These are phyloP conservation scores for Nyctereutes procyonoides DNA, from an alignment of 2,113 vertebrate genomes.

Conservation along the genomic window DNA sequence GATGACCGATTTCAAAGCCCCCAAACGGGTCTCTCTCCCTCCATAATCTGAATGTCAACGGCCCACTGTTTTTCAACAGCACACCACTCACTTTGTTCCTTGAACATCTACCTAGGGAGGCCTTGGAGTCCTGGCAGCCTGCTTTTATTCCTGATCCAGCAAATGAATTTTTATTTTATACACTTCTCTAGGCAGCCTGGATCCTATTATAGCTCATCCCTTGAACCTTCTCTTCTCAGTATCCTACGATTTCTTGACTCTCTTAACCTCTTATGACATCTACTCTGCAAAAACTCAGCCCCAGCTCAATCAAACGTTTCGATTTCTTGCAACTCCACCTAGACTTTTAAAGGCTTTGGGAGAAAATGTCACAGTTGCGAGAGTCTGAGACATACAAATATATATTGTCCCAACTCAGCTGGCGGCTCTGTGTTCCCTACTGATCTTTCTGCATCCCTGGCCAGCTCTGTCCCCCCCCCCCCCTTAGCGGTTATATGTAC, in stretches of 20 bases:
- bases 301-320: not conserved
- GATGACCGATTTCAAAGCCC: not conserved
- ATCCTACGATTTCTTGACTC: not conserved
- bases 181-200: not conserved
- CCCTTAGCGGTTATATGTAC: not conserved
- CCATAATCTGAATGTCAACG: not conserved
- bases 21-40: fast-evolving
- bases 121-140: not conserved
- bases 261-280: not conserved
- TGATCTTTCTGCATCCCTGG: not conserved
- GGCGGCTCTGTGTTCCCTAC: not conserved
- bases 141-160: not conserved
- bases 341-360: not conserved
- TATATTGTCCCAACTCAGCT: not conserved
- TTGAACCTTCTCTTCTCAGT: not conserved
- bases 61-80: not conserved
- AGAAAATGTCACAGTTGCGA: conserved; percentile 5
- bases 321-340: not conserved
- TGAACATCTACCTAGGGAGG: not conserved
- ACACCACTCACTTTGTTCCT: not conserved
- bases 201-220: not conserved
- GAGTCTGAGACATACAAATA: not conserved
- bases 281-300: not conserved
- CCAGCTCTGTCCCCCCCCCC: not conserved
- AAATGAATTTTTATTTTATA: not conserved